Percentiles rank a stretch among this genome's conserved stretches.
Evolutionary conservation across 2,113 vertebrate species (phyloP).

Genomic region (Cynoglossus semilaevis): DNA sequence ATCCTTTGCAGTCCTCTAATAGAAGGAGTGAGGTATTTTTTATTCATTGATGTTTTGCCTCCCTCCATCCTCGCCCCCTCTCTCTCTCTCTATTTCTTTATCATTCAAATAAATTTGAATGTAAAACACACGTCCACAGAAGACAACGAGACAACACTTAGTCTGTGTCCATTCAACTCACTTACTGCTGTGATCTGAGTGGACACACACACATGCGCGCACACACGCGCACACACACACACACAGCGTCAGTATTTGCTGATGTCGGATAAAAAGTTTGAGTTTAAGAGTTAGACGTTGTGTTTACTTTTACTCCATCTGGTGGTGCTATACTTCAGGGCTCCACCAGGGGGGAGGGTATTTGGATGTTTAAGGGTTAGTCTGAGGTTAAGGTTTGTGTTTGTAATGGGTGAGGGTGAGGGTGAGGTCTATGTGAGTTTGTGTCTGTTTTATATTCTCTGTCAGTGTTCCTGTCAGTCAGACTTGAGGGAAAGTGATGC

Average conservation of each 20-base stretch:
- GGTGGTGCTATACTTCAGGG: too few species aligned
- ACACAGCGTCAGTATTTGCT: neutral
- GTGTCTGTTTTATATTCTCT: slow-evolving; percentile 21
- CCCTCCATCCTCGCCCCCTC: neutral
- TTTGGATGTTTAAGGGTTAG: too few species aligned
- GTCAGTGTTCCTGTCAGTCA: slow-evolving; percentile 45
- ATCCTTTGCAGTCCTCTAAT: slow-evolving; percentile 43
- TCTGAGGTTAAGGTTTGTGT: too few species aligned
- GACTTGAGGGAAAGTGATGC: slow-evolving; percentile 26
- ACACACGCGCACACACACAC: neutral
- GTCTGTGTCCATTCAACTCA: neutral
- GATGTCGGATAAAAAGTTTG: too few species aligned
- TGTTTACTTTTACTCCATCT: too few species aligned
- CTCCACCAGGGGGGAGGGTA: too few species aligned
- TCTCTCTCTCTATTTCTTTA: neutral
- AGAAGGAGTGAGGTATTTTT: slow-evolving; percentile 16
- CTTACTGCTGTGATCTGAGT: neutral
- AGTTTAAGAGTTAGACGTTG: too few species aligned
- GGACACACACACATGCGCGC: neutral
- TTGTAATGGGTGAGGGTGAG: too few species aligned
- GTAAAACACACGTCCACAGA: neutral
- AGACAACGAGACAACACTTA: neutral
- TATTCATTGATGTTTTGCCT: slow-evolving; percentile 1
- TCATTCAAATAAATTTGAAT: slow-evolving; percentile 1
- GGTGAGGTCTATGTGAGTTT: neutral